Evolutionary conservation across 2,797 vertebrate genomes (phyloP).

Genomic region (Phrynocephalus guinanensis): DNA sequence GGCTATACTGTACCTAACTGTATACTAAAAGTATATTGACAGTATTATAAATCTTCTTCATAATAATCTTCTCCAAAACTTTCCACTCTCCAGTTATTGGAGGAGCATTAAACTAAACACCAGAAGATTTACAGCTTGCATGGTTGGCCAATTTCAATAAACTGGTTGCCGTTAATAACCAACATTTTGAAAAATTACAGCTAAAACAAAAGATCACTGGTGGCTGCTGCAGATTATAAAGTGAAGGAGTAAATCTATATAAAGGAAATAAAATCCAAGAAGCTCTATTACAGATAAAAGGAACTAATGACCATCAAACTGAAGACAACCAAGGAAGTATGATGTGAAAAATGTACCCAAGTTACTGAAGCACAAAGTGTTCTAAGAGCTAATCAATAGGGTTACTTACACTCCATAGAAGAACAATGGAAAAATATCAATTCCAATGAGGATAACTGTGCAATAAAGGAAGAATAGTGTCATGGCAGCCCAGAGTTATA

Average conservation of each 20-base stretch:
- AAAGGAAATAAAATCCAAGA: constrained; percentile 38
- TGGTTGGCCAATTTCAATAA: constrained; percentile 55
- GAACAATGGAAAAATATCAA: constrained; percentile 48
- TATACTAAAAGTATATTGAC: neutral
- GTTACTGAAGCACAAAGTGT: constrained; percentile 50
- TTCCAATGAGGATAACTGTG: constrained; percentile 36
- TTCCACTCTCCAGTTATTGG: constrained; percentile 44
- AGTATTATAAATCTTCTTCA: constrained; percentile 46
- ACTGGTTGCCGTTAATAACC: constrained; percentile 33
- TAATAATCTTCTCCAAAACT: constrained; percentile 48
- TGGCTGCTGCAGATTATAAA: constrained; percentile 34
- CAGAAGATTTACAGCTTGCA: neutral
- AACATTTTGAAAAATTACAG: constrained; percentile 39
- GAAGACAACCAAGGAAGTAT: constrained; percentile 32
- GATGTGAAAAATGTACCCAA: constrained; percentile 45
- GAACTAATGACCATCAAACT: constrained; percentile 11
- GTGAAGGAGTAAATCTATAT: constrained; percentile 11
- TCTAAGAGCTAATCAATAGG: constrained; percentile 41
- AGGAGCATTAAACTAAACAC: constrained; percentile 47
- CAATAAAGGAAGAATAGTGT: constrained; percentile 18
- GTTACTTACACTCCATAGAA: constrained; percentile 49
- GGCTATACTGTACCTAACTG: neutral
- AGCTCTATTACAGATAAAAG: constrained; percentile 16
- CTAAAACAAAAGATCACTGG: constrained; percentile 40
- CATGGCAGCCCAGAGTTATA: constrained; percentile 43